Percentiles rank a stretch among this genome's conserved stretches.
These are phyloP conservation scores for Drosophila ficusphila DNA, from an alignment of 1,140 invertebrate species.

Conservation along the genomic window DNA sequence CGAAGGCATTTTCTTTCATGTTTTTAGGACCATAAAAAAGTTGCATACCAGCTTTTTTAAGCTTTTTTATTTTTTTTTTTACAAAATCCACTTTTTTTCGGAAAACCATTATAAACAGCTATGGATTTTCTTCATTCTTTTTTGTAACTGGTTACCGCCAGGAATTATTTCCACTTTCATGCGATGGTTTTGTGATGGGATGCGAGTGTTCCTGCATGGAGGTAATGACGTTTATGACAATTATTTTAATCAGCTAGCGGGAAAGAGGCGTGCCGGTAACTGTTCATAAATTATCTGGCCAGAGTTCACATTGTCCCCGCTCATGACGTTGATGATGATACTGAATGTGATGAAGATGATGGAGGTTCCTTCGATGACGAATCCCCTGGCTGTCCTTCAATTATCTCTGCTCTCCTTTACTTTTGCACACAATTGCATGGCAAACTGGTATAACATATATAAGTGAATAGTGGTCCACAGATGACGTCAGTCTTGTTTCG, in stretches of 20 bases:
- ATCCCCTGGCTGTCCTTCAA: constrained; percentile 8
- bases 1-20: too few species aligned
- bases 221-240: constrained; percentile 44
- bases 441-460: neutral
- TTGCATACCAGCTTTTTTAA: too few species aligned
- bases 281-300: constrained; percentile 32
- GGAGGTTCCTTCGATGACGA: constrained; percentile 11
- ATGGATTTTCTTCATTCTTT: too few species aligned
- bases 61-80: too few species aligned
- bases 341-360: neutral
- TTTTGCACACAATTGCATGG: neutral
- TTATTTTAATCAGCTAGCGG: constrained; percentile 39
- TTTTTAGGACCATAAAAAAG: too few species aligned
- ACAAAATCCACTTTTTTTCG: too few species aligned
- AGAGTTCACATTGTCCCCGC: neutral
- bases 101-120: too few species aligned
- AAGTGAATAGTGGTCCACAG: neutral
- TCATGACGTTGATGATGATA: neutral
- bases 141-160: constrained; percentile 31
- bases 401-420: constrained; percentile 1
- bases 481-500: constrained; percentile 16
- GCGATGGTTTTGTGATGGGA: neutral
- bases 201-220: neutral
- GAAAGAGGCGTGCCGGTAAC: constrained; percentile 35
- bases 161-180: constrained; percentile 30